Evolutionary conservation across 2,888 invertebrate species (phyloP), one percentile per base, ranked within the genome.

Genomic region (Phengaris alcon): DNA sequence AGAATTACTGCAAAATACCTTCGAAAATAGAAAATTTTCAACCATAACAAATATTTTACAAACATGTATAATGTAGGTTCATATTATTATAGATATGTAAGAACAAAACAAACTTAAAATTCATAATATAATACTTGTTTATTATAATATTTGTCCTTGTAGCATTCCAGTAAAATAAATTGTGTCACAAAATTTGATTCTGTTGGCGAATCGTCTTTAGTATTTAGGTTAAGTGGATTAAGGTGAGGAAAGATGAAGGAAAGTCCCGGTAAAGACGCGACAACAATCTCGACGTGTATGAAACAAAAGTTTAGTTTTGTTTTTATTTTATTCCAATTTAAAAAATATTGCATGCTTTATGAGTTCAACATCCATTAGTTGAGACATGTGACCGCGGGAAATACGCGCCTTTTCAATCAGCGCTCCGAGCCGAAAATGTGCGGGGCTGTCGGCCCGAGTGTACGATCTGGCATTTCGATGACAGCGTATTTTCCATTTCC

Each of bases 171-270:
- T 64, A 8, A 35, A 64, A 64, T 64, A 35, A 64, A 64, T 64
- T 64, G 64, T 44, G 64, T 35, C 35, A 44, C 44, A 64, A 64
- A 64, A 64, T 35, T 12, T 44, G 64, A 59, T 59, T 59, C 35
- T 35, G 35, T 12, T 44, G 35, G 64, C 64, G 35, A 64, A 64
- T 64, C 35, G 64, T 64, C 64, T 44, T 6, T 35, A 64, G 64
- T 64, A 64, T 64, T 64, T 64, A 44, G 64, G 64, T 64, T 64
- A 64, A 64, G 64, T 64, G 35, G 59, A 44, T 35, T 64, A 64
- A 64, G 64, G 35, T 64, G 64, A 44, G 12, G 64, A 35, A 44
- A 64, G 12, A 64, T 64, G 12, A 64, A 64, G 64, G 64, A 44
- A 35, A 35, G 35, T 35, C 35, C 2, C 35, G 6, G 13, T 12